These are phyloP conservation scores for Callorhinus ursinus DNA, from an alignment of 2,113 vertebrate species.

Conservation along the genomic window DNA sequence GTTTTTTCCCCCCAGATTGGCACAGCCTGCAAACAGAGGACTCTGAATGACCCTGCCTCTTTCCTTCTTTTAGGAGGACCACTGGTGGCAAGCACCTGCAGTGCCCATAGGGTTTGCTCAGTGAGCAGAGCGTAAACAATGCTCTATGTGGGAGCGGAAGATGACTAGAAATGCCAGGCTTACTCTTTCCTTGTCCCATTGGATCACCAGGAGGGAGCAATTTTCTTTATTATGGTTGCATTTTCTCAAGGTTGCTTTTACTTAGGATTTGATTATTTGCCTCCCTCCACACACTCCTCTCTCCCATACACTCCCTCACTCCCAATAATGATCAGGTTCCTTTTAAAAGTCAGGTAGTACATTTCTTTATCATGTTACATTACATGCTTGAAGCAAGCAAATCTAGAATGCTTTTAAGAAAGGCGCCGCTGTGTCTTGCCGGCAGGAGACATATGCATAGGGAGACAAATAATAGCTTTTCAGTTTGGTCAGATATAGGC, in stretches of 20 bases:
- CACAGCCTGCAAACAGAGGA: neutral
- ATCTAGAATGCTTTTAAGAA: neutral
- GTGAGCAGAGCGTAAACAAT: neutral
- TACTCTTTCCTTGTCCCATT: neutral
- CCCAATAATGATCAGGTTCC: neutral
- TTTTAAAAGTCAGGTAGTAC: neutral
- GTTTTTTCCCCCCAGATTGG: accelerated
- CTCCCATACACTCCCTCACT: neutral
- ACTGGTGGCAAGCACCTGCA: neutral
- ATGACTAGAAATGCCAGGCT: neutral
- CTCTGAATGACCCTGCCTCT: accelerated
- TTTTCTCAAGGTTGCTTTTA: conserved; percentile 1
- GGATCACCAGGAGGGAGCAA: neutral
- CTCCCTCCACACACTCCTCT: neutral
- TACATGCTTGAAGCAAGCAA: neutral
- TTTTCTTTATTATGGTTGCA: neutral
- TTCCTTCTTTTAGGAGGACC: neutral
- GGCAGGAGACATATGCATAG: neutral
- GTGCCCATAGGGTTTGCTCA: neutral
- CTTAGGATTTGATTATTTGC: neutral
- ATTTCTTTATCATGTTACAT: neutral
- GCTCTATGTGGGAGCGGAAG: neutral
- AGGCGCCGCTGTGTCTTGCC: neutral
- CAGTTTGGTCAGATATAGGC: neutral
- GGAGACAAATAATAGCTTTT: neutral